Conservation (phyloP, 2,113 vertebrate species). For the Seriola quinqueradiata region DNA sequence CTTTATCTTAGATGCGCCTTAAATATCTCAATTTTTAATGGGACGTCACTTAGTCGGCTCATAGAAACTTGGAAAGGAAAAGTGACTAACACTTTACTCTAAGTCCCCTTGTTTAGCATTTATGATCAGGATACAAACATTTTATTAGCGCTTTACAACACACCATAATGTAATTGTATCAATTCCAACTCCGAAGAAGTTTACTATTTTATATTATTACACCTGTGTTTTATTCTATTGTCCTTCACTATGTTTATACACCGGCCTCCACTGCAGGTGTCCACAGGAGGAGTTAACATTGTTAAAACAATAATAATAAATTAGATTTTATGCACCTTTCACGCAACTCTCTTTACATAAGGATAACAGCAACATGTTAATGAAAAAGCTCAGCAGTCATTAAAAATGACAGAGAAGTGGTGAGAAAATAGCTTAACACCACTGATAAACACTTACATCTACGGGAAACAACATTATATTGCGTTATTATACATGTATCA, state of each 20-base stretch:
- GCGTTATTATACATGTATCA: no score
- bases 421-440: no score
- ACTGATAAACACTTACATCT: no score
- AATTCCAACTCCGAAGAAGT: background rate
- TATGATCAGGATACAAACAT: background rate
- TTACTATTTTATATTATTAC: background rate
- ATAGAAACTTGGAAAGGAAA: slow-evolving; percentile 1
- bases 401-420: no score
- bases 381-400: no score
- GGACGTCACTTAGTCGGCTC: background rate
- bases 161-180: background rate
- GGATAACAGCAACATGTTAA: background rate
- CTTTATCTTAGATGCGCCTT: slow-evolving; percentile 18
- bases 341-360: no score
- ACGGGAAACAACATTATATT: no score
- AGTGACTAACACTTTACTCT: background rate
- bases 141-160: background rate
- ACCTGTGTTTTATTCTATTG: background rate
- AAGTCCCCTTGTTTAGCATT: background rate
- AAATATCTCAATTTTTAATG: slow-evolving; percentile 10
- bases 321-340: background rate
- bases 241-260: background rate
- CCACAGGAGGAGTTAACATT: background rate
- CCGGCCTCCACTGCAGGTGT: no score
- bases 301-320: background rate